Evolutionary conservation across 2,113 vertebrate species (phyloP).

Genomic region (Ascaphus truei): DNA sequence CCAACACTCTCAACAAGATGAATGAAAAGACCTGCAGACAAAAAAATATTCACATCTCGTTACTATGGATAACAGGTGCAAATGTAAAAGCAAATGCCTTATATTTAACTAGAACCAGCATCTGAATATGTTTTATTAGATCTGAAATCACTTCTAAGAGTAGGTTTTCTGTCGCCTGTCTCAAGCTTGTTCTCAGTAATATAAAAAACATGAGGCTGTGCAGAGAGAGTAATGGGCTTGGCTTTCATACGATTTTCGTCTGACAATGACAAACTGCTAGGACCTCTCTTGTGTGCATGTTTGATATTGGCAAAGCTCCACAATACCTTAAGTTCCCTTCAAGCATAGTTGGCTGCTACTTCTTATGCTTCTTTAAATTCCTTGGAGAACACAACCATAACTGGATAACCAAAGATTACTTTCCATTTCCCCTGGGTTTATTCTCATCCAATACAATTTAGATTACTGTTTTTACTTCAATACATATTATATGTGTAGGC

Average conservation of each 20-base stretch:
- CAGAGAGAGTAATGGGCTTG: constrained; percentile 35
- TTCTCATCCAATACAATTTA: constrained; percentile 7
- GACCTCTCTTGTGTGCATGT: constrained; percentile 16
- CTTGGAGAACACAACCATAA: constrained; percentile 31
- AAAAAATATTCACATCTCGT: constrained; percentile 6
- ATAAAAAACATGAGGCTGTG: constrained; percentile 29
- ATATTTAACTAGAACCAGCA: constrained; percentile 10
- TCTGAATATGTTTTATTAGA: constrained; percentile 34
- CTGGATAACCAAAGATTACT: constrained; percentile 31
- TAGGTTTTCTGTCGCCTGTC: constrained; percentile 28
- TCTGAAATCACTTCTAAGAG: constrained; percentile 24
- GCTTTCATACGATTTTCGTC: constrained; percentile 29
- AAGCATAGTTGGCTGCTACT: constrained; percentile 28
- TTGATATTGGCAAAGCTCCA: constrained; percentile 31
- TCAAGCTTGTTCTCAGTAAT: constrained; percentile 23
- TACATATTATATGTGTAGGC: constrained; percentile 5
- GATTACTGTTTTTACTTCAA: constrained; percentile 10
- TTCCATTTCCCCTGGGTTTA: constrained; percentile 23
- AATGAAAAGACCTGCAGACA: constrained; percentile 21
- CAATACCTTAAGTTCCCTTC: constrained; percentile 30
- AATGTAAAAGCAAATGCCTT: constrained; percentile 29
- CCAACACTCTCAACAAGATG: constrained; percentile 8
- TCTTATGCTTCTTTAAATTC: constrained; percentile 27
- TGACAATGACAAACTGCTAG: constrained; percentile 35
- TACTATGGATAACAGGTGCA: constrained; percentile 29